Percentiles rank a stretch among this genome's conserved stretches.
These are phyloP conservation scores for Zapus hudsonius DNA, from an alignment of 2,113 vertebrate genomes.

Conservation along the genomic window DNA sequence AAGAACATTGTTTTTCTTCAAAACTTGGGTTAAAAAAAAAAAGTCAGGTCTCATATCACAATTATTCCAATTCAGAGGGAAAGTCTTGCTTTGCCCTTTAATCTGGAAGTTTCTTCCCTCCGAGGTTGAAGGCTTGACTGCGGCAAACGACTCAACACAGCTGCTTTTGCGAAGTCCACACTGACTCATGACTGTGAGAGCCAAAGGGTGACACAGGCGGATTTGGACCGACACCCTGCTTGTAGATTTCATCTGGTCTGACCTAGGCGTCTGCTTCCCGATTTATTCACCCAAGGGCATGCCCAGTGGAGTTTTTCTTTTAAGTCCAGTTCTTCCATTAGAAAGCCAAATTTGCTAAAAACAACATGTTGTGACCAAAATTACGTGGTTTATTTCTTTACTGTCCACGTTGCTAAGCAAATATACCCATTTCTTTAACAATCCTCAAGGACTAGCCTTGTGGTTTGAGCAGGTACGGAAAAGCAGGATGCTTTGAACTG, in stretches of 20 bases:
- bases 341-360: not conserved
- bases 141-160: not conserved
- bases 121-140: not conserved
- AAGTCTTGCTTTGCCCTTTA: not conserved
- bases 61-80: constrained; percentile 63
- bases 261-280: not conserved
- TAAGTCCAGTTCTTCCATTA: not conserved
- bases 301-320: not conserved
- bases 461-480: not conserved
- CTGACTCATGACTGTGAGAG: constrained; percentile 13
- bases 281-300: not conserved
- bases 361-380: fast-evolving
- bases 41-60: constrained; percentile 44
- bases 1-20: constrained; percentile 56
- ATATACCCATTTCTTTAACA: not conserved
- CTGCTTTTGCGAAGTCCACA: not conserved
- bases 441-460: not conserved
- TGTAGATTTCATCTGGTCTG: not conserved
- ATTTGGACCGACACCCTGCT: constrained; percentile 20
- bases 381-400: not conserved
- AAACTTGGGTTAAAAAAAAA: not conserved
- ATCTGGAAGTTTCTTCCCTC: constrained; percentile 24
- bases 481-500: not conserved
- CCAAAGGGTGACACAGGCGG: constrained; percentile 49
- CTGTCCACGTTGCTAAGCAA: not conserved